Evolutionary conservation across 2,113 vertebrate genomes (phyloP).

Genomic region (Psittacula cyanocephala): DNA sequence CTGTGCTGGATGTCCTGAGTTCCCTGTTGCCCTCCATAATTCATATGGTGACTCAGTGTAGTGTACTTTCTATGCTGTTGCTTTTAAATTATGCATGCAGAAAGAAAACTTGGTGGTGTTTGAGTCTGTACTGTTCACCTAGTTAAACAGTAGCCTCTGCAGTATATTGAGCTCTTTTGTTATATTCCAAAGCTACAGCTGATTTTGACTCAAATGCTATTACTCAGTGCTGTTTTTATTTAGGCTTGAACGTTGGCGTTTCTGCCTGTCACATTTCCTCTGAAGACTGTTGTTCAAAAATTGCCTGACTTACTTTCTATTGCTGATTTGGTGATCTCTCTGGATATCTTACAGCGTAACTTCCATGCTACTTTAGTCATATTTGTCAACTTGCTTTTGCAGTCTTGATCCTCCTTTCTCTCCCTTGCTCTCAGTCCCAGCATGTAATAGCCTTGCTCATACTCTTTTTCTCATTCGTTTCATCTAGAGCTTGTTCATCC

Average conservation of each 20-base stretch:
- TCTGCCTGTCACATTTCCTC: background rate
- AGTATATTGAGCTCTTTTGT: background rate
- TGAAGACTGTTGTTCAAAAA: background rate
- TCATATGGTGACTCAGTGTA: constrained; percentile 42
- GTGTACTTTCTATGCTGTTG: constrained; percentile 35
- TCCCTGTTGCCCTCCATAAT: constrained; percentile 41
- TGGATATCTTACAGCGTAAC: background rate
- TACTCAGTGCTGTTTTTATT: background rate
- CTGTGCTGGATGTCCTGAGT: background rate
- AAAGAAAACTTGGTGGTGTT: constrained; percentile 20
- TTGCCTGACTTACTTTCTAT: background rate
- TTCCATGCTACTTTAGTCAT: background rate
- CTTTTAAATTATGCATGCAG: constrained; percentile 64
- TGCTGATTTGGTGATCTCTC: background rate
- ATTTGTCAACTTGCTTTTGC: background rate
- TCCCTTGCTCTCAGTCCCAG: background rate
- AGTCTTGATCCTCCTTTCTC: background rate
- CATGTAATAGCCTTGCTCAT: background rate
- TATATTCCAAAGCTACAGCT: background rate
- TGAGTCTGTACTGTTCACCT: background rate
- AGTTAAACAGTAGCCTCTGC: background rate
- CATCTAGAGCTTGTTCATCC: background rate
- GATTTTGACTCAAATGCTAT: background rate
- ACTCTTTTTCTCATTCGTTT: background rate
- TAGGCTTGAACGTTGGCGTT: background rate